phyloP scores from a whole-genome alignment of 2,797 vertebrate species.

The Malacoraja senta region DNA sequence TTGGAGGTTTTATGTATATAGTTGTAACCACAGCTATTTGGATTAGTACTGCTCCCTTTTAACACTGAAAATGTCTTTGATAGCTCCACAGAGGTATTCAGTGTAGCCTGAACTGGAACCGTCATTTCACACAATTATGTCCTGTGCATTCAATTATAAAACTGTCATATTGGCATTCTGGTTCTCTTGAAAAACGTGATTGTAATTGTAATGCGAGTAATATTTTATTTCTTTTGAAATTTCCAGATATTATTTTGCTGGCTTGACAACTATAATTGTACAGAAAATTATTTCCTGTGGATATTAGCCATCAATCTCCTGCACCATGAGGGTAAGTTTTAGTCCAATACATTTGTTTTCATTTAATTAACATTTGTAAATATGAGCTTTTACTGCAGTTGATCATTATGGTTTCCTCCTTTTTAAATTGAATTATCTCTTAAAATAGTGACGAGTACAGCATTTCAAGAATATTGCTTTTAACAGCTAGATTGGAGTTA shows the following conservation, averaged over 20 bases:
- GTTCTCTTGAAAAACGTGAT: background rate
- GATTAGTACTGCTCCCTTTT: background rate
- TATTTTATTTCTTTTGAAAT: background rate
- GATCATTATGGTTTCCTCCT: background rate
- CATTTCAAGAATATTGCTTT: background rate
- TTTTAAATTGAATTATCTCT: background rate
- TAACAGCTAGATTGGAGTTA: background rate
- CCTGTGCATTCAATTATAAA: background rate
- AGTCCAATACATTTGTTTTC: background rate
- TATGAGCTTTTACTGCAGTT: background rate
- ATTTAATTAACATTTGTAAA: background rate
- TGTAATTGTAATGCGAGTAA: background rate
- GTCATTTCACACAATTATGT: background rate
- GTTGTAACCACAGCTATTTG: background rate
- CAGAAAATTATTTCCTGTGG: background rate
- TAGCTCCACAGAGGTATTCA: background rate
- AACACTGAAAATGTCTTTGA: background rate
- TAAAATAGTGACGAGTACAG: background rate
- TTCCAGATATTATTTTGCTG: background rate
- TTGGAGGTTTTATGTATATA: background rate
- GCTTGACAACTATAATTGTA: background rate
- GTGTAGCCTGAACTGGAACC: background rate
- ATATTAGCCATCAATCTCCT: background rate
- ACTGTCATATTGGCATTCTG: background rate
- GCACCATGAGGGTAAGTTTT: conserved; percentile 22